Evolutionary conservation across 1,140 invertebrate genomes (phyloP).

Genomic region (Megalopta genalis): DNA sequence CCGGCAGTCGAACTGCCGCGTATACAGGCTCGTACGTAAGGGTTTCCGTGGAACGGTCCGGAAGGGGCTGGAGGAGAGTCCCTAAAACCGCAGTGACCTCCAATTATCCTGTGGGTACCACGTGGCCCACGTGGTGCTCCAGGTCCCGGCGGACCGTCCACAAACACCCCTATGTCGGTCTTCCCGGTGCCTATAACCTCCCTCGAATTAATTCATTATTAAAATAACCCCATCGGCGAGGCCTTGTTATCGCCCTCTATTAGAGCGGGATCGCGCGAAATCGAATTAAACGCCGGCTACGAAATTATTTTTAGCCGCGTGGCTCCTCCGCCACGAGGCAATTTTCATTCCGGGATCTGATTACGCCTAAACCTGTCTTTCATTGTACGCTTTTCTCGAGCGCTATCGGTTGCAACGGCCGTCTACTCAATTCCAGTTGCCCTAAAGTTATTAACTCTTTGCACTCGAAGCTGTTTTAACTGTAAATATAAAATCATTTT

Average conservation of each 20-base stretch:
- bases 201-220: slow-evolving; percentile 68
- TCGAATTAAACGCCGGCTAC: slow-evolving; percentile 26
- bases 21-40: slow-evolving; percentile 52
- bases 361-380: no score
- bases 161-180: slow-evolving; percentile 59
- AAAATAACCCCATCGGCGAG: slow-evolving; percentile 58
- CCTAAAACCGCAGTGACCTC: slow-evolving; percentile 69
- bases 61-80: slow-evolving; percentile 59
- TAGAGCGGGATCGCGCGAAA: slow-evolving; percentile 42
- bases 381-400: no score
- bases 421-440: no score
- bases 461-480: no score
- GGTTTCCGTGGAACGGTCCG: slow-evolving; percentile 44
- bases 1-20: slow-evolving; percentile 53
- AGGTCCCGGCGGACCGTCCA: slow-evolving; percentile 62
- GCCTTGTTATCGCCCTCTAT: slow-evolving; percentile 52
- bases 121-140: slow-evolving; percentile 59
- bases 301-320: background rate
- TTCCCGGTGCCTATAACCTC: slow-evolving; percentile 46
- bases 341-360: no score
- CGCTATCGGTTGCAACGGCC: no score
- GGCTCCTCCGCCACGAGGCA: no score
- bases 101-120: slow-evolving; percentile 71
- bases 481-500: no score
- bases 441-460: no score